Conservation (phyloP, 2,797 vertebrate species). For the Zenarchopterus dispar region DNA sequence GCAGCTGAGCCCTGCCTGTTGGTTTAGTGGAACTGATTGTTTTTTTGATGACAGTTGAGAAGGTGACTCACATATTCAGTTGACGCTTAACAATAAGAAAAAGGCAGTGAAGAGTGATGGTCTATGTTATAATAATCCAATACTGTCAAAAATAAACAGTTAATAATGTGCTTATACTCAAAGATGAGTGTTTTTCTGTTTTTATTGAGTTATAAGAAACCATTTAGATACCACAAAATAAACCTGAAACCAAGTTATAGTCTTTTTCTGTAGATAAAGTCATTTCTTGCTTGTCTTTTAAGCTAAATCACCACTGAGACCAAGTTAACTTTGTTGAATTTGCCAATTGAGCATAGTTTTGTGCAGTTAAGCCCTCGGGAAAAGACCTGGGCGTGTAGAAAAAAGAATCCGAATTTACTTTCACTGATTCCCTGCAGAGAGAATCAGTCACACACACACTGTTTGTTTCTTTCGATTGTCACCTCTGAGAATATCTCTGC, state of each 20-base stretch:
- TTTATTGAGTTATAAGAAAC: too few species aligned
- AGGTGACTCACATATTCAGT: conserved; percentile 69
- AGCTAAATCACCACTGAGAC: conserved; percentile 9
- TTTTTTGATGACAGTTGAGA: conserved; percentile 69
- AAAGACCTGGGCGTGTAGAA: conserved; percentile 46
- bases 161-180: neutral
- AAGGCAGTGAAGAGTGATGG: conserved; percentile 27
- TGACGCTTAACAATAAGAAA: conserved; percentile 48
- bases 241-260: neutral
- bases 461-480: conserved; percentile 65
- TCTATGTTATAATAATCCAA: conserved; percentile 10
- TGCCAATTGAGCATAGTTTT: conserved; percentile 58
- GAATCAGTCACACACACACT: conserved; percentile 57
- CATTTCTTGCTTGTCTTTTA: neutral
- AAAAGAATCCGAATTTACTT: conserved; percentile 60
- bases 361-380: conserved; percentile 48
- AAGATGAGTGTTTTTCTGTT: neutral
- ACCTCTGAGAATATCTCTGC: conserved; percentile 65
- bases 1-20: conserved; percentile 46
- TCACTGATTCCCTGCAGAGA: conserved; percentile 62
- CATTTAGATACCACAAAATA: too few species aligned
- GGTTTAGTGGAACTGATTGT: conserved; percentile 70
- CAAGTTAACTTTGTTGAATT: conserved; percentile 60
- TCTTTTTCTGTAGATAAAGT: conserved; percentile 20
- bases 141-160: neutral